phyloP scores from a whole-genome alignment of 2,888 invertebrate genomes.

The Brachycybe producta region DNA sequence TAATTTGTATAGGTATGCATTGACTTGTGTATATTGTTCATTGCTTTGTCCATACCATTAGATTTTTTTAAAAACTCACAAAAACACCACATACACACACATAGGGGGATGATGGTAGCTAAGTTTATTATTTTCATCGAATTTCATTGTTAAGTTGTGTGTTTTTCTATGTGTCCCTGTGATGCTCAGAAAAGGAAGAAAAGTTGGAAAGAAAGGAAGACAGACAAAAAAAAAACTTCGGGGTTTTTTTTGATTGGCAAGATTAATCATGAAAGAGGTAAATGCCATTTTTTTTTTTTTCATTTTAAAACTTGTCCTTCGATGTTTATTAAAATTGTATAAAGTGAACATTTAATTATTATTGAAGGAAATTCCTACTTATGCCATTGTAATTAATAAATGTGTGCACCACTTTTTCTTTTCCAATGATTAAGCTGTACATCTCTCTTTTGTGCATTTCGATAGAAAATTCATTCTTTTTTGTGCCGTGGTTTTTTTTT shows the following conservation, averaged over 20 bases:
- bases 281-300: background rate
- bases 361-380: constrained; percentile 16
- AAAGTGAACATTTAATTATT: constrained; percentile 14
- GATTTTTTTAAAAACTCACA: constrained; percentile 10
- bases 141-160: too few relatives aligned
- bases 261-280: constrained; percentile 2
- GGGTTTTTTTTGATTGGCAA: background rate
- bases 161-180: too few relatives aligned
- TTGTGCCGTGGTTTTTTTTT: too few relatives aligned
- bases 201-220: background rate
- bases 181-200: constrained; percentile 5
- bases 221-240: background rate
- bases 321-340: constrained; percentile 7
- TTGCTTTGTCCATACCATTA: constrained; percentile 9
- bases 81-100: too few relatives aligned
- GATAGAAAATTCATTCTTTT: too few relatives aligned
- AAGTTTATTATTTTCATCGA: constrained; percentile 10
- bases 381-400: constrained; percentile 15
- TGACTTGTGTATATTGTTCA: too few relatives aligned
- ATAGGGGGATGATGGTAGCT: constrained; percentile 16
- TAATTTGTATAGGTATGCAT: too few relatives aligned
- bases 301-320: constrained; percentile 5
- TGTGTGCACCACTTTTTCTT: too few relatives aligned
- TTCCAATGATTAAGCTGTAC: too few relatives aligned
- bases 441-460: too few relatives aligned